phyloP scores from a whole-genome alignment of 2,113 vertebrate genomes.

The Arizona elegans region DNA sequence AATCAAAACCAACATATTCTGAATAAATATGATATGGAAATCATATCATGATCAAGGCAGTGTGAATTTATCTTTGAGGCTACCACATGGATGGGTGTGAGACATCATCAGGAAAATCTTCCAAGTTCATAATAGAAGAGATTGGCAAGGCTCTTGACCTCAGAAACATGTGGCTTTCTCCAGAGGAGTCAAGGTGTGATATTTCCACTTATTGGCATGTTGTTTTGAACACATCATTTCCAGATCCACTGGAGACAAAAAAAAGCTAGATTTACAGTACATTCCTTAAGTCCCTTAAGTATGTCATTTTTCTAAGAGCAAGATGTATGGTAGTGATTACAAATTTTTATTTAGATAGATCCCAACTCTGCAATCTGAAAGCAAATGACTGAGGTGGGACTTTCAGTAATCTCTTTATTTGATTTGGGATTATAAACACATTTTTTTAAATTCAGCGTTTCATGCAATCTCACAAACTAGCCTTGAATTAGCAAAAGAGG shows the following conservation, averaged over 20 bases:
- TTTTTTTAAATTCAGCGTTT: background rate
- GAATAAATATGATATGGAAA: constrained; percentile 75
- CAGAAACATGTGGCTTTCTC: background rate
- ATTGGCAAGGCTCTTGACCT: background rate
- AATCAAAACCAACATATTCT: constrained; percentile 66
- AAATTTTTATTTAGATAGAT: background rate
- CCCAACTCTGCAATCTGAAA: background rate
- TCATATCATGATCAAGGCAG: constrained; percentile 51
- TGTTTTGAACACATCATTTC: background rate
- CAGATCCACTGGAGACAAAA: background rate
- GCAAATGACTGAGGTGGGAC: background rate
- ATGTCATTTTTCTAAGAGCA: background rate
- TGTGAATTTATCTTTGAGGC: constrained; percentile 53
- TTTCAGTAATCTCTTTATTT: too few relatives aligned
- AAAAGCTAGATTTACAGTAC: background rate
- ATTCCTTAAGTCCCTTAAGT: background rate
- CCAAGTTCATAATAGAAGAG: constrained; percentile 1
- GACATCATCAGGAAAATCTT: constrained; percentile 52
- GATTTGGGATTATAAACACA: too few relatives aligned
- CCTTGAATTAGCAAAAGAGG: background rate
- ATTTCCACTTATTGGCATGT: background rate
- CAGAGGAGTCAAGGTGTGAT: background rate
- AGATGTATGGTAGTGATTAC: background rate
- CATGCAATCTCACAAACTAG: background rate
- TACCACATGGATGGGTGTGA: constrained; percentile 28